Conservation (phyloP, 2,797 vertebrate species). For the Artibeus jamaicensis region DNA sequence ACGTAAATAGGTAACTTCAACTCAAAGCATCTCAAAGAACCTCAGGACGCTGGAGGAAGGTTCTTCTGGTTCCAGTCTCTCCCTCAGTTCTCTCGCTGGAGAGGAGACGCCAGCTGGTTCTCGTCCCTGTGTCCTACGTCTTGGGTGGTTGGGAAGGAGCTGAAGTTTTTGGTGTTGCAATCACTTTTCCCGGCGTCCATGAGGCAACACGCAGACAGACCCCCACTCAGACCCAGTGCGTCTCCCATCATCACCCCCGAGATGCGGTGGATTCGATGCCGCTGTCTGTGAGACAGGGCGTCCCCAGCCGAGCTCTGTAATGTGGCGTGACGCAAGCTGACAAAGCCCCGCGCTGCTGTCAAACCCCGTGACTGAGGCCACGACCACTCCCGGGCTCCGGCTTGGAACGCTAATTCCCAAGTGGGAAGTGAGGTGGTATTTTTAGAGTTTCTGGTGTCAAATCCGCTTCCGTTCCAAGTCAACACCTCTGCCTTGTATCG, state of each 20-base stretch:
- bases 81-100: background rate
- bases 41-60: background rate
- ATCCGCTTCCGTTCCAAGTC: background rate
- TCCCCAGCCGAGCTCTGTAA: slow-evolving; percentile 68
- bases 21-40: slow-evolving; percentile 38
- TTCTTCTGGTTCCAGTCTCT: background rate
- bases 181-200: slow-evolving; percentile 17
- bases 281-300: background rate
- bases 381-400: slow-evolving; percentile 67
- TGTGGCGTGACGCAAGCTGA: slow-evolving; percentile 70
- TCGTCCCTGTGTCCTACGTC: background rate
- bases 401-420: slow-evolving; percentile 74
- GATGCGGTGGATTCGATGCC: background rate
- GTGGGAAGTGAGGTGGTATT: slow-evolving; percentile 72
- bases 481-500: background rate
- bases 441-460: slow-evolving; percentile 54
- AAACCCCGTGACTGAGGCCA: slow-evolving; percentile 54
- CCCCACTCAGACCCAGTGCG: background rate
- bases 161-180: background rate
- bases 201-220: background rate
- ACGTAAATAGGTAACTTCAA: background rate
- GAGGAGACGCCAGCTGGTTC: background rate
- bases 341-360: slow-evolving; percentile 72
- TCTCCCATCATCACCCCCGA: background rate
- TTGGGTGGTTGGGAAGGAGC: background rate